phyloP scores from a whole-genome alignment of 2,113 vertebrate species.

The Alaudala cheleensis region DNA sequence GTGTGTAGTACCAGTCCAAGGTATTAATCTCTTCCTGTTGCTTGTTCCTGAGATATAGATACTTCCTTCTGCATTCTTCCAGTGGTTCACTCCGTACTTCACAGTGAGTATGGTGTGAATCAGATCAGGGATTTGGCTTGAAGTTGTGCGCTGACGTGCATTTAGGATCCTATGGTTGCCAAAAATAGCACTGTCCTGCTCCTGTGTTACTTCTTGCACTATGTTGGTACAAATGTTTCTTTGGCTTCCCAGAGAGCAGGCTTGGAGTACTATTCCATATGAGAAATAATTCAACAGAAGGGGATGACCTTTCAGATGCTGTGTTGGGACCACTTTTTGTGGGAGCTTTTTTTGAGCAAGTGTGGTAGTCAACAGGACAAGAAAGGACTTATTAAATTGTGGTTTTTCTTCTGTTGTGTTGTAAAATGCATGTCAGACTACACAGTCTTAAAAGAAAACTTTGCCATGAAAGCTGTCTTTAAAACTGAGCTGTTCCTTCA shows the following conservation, averaged over 20 bases:
- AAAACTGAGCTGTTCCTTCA: background rate
- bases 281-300: background rate
- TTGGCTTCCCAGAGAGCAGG: background rate
- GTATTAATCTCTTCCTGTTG: background rate
- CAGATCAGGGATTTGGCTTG: background rate
- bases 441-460: background rate
- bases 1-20: background rate
- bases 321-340: background rate
- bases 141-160: background rate
- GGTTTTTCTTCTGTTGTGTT: background rate
- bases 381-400: background rate
- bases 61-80: background rate
- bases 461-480: background rate
- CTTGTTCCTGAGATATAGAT: background rate
- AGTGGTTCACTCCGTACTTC: background rate
- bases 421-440: background rate
- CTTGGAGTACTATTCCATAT: background rate
- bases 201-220: slow-evolving; percentile 38
- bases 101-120: background rate
- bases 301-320: background rate
- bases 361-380: background rate
- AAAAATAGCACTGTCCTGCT: slow-evolving; percentile 48
- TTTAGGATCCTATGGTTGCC: background rate
- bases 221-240: background rate
- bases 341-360: background rate